Evolutionary conservation across 2,113 vertebrate genomes (phyloP).

Genomic region (Protobothrops mucrosquamatus): DNA sequence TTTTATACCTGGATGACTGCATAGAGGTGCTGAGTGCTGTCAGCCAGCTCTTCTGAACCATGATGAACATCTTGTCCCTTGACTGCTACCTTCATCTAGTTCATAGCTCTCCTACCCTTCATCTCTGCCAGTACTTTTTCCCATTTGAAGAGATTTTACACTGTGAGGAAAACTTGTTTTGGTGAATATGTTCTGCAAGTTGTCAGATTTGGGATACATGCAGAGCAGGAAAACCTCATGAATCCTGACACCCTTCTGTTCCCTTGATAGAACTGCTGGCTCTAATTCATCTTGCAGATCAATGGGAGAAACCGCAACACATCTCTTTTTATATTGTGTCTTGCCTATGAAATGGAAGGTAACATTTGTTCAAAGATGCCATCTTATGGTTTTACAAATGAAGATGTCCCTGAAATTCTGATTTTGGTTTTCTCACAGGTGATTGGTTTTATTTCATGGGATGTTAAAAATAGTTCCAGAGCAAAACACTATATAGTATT

Average conservation of each 20-base stretch:
- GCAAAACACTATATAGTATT: not conserved
- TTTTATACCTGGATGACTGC: not conserved
- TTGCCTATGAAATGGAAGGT: not conserved
- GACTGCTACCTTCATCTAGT: not conserved
- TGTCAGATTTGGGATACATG: not conserved
- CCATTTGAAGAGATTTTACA: not conserved
- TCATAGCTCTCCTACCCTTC: not conserved
- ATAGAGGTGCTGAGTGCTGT: not conserved
- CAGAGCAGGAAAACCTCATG: not conserved
- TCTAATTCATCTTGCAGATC: slow-evolving; percentile 21
- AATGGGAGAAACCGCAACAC: not conserved
- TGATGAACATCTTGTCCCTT: not conserved
- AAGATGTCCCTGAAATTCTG: not conserved
- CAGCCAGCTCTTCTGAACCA: not conserved
- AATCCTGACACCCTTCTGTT: not conserved
- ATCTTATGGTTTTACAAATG: slow-evolving; percentile 6
- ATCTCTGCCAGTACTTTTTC: not conserved
- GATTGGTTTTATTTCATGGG: slow-evolving; percentile 1
- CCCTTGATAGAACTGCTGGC: not conserved
- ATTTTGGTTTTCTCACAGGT: not conserved
- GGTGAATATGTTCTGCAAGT: not conserved
- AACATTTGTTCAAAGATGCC: not conserved
- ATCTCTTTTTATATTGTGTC: not conserved
- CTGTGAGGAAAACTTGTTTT: not conserved
- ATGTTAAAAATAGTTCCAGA: not conserved